phyloP scores from a whole-genome alignment of 2,888 invertebrate species.

The Clostera curtula region DNA sequence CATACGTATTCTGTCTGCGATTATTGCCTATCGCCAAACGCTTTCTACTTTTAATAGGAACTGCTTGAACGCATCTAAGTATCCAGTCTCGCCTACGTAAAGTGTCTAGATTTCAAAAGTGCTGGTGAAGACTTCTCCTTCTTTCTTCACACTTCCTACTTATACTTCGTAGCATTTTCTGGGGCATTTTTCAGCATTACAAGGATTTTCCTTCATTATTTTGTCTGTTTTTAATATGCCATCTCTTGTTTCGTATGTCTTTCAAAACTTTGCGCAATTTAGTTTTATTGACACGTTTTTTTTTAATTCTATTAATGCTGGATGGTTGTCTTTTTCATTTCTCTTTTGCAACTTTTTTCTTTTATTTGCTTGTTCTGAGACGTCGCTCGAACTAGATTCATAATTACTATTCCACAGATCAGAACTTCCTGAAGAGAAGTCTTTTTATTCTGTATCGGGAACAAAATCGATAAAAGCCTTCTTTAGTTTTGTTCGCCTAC shows the following conservation, averaged over 20 bases:
- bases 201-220: constrained; percentile 3
- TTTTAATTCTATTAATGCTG: too few species aligned
- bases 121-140: constrained; percentile 1
- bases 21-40: neutral
- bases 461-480: too few species aligned
- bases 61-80: neutral
- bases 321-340: too few species aligned
- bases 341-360: too few species aligned
- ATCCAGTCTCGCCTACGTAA: constrained; percentile 5
- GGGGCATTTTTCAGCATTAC: constrained; percentile 1
- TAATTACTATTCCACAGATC: too few species aligned
- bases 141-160: constrained; percentile 1
- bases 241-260: constrained; percentile 1
- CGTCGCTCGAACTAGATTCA: too few species aligned
- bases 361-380: too few species aligned
- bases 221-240: constrained; percentile 2
- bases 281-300: too few species aligned
- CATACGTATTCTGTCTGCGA: constrained; percentile 1
- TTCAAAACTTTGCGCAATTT: too few species aligned
- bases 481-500: too few species aligned
- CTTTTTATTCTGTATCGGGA: too few species aligned
- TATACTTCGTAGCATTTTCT: constrained; percentile 4
- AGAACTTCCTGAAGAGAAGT: too few species aligned
- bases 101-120: constrained; percentile 5
- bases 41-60: constrained; percentile 3